Base-by-base conservation (phyloP, 1,140 invertebrate species). In the Trachymyrmex septentrionalis region DNA sequence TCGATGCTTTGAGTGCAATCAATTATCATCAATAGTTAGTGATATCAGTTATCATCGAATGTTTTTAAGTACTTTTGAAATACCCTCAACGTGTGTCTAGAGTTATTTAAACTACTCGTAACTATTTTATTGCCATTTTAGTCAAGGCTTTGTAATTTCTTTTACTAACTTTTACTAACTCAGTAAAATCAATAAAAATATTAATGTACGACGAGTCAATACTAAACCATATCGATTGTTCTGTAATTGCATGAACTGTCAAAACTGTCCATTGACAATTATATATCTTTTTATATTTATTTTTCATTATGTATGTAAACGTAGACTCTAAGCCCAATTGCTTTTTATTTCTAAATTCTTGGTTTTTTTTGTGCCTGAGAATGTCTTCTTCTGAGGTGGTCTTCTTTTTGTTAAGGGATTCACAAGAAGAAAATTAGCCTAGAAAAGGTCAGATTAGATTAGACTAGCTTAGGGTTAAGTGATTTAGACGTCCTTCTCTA, bases 391-490 rank as follows among this genome's bases (percentile, higher is more conserved):
- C n/a, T n/a, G n/a, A n/a, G 10, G 24, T 16, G 34, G 5, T 59
- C 14, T 59, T 34, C 55, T 57, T 14, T 84, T 84, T 61, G 12
- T 73, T 72, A 48, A 82, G n/a, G 19, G 3, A 27, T 78, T 84
- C 61, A 10, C 38, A 75, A 48, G 66, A 48, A 14, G 38, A 59
- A 59, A 27, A 84, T 84, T 73, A 75, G 55, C 12, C 21, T 72
- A 61, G 69, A 19, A 50, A 14, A 10, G 67, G 80, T 72, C 53
- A 72, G 53, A 73, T 84, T 57, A 71, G 50, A 34, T 81, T 34
- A 69, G 66, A 16, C 38, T 44, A 55, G 63, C 63, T 75, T 73
- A 75, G 34, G 38, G 69, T 84, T 63, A 84, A 84, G 80, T 6
- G 55, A 61, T 61, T 30, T 73, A 82, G 67, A 24, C 75, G 19